Base-by-base conservation (phyloP, 2,888 invertebrate genomes). In the Brenthis daphne region DNA sequence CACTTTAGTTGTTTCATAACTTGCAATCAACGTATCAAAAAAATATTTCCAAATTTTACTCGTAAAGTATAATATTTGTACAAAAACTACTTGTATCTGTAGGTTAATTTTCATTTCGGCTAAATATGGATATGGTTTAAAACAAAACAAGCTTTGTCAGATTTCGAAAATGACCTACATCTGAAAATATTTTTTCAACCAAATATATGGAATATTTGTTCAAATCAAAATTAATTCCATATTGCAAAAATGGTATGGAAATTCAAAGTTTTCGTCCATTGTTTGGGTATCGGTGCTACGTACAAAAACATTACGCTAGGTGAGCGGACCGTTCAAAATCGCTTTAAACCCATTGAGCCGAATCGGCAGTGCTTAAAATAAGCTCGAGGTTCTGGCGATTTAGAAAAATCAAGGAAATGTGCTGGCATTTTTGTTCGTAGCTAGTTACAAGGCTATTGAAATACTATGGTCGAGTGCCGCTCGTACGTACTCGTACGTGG, bases 301-400 rank as follows among this genome's bases (percentile, higher is more conserved):
- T 58, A 58, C 58, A 58, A 48, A 58, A 58, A 58, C 60, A 50
- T 43, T 11, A 50, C 50, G 60, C 2, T 53, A 54, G 54, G 63
- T 43, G 56, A 61, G 6, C 67, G 55, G 48, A 56, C 61, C 67
- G 55, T 54, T 55, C 54, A 51, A 56, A 65, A 60, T 56, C 56
- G 69, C 43, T 69, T 61, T 65, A 65, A 65, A 65, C n/a, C 57
- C 69, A 63, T 63, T 63, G 51, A 57, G 33, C 56, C 57, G 69
- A 61, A 69, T 48, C 61, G 57, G 64, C 55, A 50, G 65, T 57
- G 56, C 65, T 61, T 69, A 61, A 65, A 69, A 69, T 65, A 69
- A 65, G 50, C 60, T 51, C 48, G 20, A 24, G 61, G 60, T 60
- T 69, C 43, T 57, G 55, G 67, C 33, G 58, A 67, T 61, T 61